Percentiles rank a stretch among this genome's conserved stretches.
These are phyloP conservation scores for Tyrannus savana DNA, from an alignment of 2,113 vertebrate species.

Conservation along the genomic window DNA sequence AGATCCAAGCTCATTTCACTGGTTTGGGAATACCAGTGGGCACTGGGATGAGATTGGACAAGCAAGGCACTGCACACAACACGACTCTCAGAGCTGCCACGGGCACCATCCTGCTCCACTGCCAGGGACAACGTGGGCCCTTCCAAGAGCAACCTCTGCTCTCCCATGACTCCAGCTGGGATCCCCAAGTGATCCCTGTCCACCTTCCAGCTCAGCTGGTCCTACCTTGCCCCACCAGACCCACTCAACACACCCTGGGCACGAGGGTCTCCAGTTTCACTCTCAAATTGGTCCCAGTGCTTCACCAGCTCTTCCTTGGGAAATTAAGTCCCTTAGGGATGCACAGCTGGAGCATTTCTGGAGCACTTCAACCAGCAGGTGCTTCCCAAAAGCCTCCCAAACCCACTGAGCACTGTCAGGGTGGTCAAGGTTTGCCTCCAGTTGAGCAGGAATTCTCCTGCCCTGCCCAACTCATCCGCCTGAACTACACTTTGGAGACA, in stretches of 20 bases:
- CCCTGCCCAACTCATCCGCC: rapidly evolving
- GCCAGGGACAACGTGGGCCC: rapidly evolving
- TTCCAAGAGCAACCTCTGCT: too few relatives aligned
- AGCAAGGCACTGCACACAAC: rapidly evolving
- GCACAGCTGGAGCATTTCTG: rapidly evolving
- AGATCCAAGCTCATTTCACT: background rate
- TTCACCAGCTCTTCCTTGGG: background rate
- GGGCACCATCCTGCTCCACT: background rate
- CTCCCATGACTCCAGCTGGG: rapidly evolving
- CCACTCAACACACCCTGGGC: background rate
- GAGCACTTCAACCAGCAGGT: rapidly evolving
- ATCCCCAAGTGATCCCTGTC: too few relatives aligned
- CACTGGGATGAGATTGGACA: rapidly evolving
- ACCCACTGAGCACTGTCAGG: rapidly evolving
- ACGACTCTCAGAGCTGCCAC: rapidly evolving
- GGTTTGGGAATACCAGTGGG: rapidly evolving
- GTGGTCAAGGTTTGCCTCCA: rapidly evolving
- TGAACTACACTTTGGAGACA: rapidly evolving
- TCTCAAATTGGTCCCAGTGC: background rate
- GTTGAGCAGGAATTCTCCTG: background rate
- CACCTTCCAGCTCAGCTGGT: background rate
- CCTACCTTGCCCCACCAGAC: background rate
- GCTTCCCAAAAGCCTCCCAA: background rate
- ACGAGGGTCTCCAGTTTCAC: background rate
- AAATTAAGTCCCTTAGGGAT: background rate